Base-by-base conservation (phyloP, 2,797 vertebrate species). In the Psittacula echo region DNA sequence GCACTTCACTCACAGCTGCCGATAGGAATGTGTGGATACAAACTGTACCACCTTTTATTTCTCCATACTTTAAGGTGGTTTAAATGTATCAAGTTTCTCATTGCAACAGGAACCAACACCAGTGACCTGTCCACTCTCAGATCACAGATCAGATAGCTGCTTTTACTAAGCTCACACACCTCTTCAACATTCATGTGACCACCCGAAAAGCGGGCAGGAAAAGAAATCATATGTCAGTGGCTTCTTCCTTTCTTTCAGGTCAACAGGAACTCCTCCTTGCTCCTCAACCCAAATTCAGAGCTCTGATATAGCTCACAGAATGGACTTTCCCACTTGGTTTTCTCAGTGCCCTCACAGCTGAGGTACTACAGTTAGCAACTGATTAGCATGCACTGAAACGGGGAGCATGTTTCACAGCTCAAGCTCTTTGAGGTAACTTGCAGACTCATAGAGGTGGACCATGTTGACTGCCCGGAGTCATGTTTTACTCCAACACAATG, bases 21-120 rank as follows among this genome's bases (percentile, higher is more conserved):
- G 7, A 21, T 0, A 2, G 48, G 32, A 77, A 9, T 2, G 9
- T 1, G n/a, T 32, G 41, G 37, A 32, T 60, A n/a, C 5, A 8
- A 85, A 47, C 9, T 0, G 8, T 5, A 5, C 14, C 1, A 15
- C 34, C 14, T 60, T 34, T 13, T 3, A 30, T 34, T 67, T n/a
- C 61, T 32, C 50, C 20, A 0, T 13, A 2, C 45, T 13, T 60
- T 9, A 19, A 79, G 18, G 19, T 2, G 34, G 13, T 77, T 87
- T n/a, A 37, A 34, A 22, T 0, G 15, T 37, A 65, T 68, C 7
- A 4, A 41, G 66, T 84, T 86, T 41, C 91, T 42, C 81, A 9
- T 6, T 41, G 82, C 58, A 48, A 45, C 29, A 29, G 92, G 83
- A 85, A 83, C 39, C 87, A 29, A 92, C 84, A 96, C 88, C 83